phyloP scores from a whole-genome alignment of 2,113 vertebrate species.

The Embiotoca jacksoni region DNA sequence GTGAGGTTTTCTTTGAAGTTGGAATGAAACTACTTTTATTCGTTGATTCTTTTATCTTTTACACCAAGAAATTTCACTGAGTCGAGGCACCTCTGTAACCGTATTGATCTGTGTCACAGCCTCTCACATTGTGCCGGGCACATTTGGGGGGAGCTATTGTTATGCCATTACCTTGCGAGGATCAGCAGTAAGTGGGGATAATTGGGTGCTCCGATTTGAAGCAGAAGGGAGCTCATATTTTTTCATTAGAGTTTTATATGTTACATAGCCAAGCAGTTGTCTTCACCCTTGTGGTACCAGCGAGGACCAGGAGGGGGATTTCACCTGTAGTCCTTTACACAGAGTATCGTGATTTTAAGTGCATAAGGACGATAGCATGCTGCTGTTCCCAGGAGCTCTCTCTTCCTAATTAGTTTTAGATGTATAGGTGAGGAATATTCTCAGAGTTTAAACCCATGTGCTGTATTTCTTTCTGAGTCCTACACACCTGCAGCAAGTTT shows the following conservation, averaged over 20 bases:
- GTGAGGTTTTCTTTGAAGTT: constrained; percentile 35
- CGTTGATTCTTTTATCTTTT: constrained; percentile 26
- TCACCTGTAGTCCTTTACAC: constrained; percentile 37
- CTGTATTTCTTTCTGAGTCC: constrained; percentile 32
- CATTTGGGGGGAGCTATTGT: constrained; percentile 43
- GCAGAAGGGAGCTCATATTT: constrained; percentile 61
- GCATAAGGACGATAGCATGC: constrained; percentile 50
- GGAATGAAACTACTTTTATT: constrained; percentile 1
- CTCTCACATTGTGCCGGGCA: constrained; percentile 35
- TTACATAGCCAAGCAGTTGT: constrained; percentile 39
- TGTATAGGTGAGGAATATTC: constrained; percentile 22
- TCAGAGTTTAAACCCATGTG: neutral
- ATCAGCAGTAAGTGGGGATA: constrained; percentile 60
- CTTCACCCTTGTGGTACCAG: constrained; percentile 51
- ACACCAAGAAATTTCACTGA: constrained; percentile 6
- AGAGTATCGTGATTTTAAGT: constrained; percentile 16
- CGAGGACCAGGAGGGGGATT: constrained; percentile 15
- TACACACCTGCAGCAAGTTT: constrained; percentile 57
- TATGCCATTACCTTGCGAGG: constrained; percentile 46
- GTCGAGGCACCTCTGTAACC: constrained; percentile 22
- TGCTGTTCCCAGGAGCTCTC: constrained; percentile 46
- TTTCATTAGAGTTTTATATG: constrained; percentile 67
- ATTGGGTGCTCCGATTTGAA: constrained; percentile 63
- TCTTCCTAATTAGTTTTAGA: constrained; percentile 60
- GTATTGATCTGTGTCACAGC: constrained; percentile 57